These are phyloP conservation scores for Chlamydotis undulata DNA, from an alignment of 2,113 vertebrate genomes.

Conservation along the genomic window DNA sequence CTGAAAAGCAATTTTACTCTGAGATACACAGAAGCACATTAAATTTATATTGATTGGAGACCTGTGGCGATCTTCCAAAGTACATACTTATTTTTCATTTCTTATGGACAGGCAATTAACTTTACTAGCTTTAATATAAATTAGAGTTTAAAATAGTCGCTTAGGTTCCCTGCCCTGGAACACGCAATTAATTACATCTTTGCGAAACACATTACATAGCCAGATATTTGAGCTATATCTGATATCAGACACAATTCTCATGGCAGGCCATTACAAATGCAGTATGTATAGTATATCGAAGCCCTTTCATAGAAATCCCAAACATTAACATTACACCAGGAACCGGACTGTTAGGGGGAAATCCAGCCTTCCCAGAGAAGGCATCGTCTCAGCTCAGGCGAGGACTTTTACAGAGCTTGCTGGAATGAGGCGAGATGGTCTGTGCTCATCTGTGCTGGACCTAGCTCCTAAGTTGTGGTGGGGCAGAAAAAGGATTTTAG, in stretches of 20 bases:
- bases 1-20: conserved; percentile 18
- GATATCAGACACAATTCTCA: background rate
- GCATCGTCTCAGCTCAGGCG: fast-evolving
- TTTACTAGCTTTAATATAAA: conserved; percentile 30
- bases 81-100: conserved; percentile 23
- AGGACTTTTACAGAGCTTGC: background rate
- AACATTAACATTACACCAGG: background rate
- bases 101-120: conserved; percentile 31
- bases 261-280: background rate
- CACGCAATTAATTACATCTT: conserved; percentile 19
- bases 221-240: background rate
- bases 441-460: background rate
- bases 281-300: background rate
- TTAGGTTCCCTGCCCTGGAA: background rate
- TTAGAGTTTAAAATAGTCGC: background rate
- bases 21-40: background rate
- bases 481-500: background rate
- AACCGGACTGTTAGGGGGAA: background rate
- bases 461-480: background rate
- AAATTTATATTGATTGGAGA: conserved; percentile 21
- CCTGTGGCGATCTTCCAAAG: conserved; percentile 22
- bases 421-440: background rate
- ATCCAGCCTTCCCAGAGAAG: background rate
- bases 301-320: background rate
- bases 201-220: background rate